Base-by-base conservation (phyloP, 2,888 invertebrate species). In the Cetonia aurata region DNA sequence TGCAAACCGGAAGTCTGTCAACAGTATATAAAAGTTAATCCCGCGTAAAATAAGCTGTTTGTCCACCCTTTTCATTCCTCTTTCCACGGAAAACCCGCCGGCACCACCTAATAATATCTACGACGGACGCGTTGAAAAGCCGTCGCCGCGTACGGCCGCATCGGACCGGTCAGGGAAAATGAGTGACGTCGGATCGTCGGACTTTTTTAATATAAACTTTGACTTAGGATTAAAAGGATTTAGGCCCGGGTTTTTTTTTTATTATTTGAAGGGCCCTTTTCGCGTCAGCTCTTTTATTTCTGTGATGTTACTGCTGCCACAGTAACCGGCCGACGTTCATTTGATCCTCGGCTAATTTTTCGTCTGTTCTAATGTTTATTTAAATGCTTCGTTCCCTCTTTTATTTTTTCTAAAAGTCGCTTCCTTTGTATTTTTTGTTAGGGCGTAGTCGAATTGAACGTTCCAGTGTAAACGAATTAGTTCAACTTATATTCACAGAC, bases 11-110 rank as follows among this genome's bases (percentile, higher is more conserved):
- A 81, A 82, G 80, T 78, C 79, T 82, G 81, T 81, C 81, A 81
- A 81, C 82, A 81, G 82, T 82, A 82, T 81, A 82, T 82, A 80
- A 80, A 81, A 82, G 83, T 80, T 83, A 83, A 83, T 83, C 82
- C 81, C 73, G 77, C 78, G 80, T 79, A 78, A 82, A 83, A 82
- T 82, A 79, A 82, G 80, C 82, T 81, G 80, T 81, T 80, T 81
- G 81, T 78, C 69, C 59, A 69, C 69, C 69, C 69, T 69, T 69
- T 69, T 69, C 69, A 69, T 69, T 69, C 50, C 52, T 59, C 60
- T 50, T 56, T 56, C 37, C 56, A n/a, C 33, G 48, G 48, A 48
- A 62, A 62, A 48, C 62, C 62, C 15, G 25, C 4, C 25, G 25
- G 25, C 25, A 25, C 25, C 25, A 19, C 56, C 55, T 56, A 56